Base-by-base conservation (phyloP, 2,113 vertebrate species). In the Lota lota region DNA sequence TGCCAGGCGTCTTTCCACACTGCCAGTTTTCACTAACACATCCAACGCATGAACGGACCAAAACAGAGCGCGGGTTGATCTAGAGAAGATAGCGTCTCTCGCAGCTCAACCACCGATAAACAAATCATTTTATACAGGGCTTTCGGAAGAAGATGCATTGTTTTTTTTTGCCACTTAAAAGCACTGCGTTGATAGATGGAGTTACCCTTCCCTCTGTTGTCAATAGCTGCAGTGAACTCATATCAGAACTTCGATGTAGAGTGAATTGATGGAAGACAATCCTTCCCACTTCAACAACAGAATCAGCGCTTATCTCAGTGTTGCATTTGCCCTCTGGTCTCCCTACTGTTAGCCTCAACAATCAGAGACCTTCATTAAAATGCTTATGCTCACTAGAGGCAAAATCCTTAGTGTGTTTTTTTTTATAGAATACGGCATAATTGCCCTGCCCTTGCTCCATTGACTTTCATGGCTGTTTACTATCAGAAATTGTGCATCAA, bases 351-450 rank as follows among this genome's bases (percentile, higher is more conserved):
- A 72, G 64, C 74, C 72, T 80, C 70, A 86, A 82, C 72, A 76
- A 75, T 83, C 73, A 75, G 28, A 80, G 85, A 82, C 79, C 76
- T 76, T 81, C 80, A 85, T 89, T 85, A 63, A 85, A 75, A 84
- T 85, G 67, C 88, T 84, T 83, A 89, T 79, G 77, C 72, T 73
- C 64, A 79, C 66, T 63, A 69, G 68, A 75, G 64, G 67, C 76
- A 83, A 76, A 73, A 72, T 53, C 53, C 61, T 72, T 63, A 10
- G 12, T 47, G n/a, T n/a, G n/a, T 47, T 63, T 64, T 76, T 82
- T 83, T 79, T 73, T 40, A 63, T 66, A 68, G 81, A 87, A 77
- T 57, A 24, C 60, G 64, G 60, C 22, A 33, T 75, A 75, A 84
- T 82, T 76, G 64, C 20, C 16, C 68, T 71, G 64, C 20, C 16